Evolutionary conservation across 2,797 vertebrate species (phyloP).

Genomic region (Somateria mollissima): DNA sequence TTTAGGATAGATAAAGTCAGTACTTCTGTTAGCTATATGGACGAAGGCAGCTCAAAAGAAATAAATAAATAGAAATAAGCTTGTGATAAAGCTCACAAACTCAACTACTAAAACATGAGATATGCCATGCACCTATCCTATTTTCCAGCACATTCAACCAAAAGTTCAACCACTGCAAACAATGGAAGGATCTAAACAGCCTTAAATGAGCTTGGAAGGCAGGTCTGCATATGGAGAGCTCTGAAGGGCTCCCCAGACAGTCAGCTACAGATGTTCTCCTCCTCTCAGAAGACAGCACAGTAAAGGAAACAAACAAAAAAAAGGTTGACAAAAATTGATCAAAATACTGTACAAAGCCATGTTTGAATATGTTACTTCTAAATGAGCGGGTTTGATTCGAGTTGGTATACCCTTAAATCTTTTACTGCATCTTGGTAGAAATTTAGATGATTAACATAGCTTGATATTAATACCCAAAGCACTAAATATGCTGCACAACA

Average conservation of each 20-base stretch:
- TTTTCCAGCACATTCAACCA: not conserved
- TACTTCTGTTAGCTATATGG: not conserved
- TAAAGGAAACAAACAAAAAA: rapidly evolving
- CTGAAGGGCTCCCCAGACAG: rapidly evolving
- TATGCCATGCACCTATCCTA: rapidly evolving
- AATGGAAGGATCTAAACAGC: not conserved
- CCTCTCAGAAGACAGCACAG: not conserved
- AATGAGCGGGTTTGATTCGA: not conserved
- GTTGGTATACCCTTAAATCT: not conserved
- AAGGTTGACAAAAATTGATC: not conserved
- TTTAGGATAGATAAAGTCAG: not conserved
- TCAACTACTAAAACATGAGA: not conserved
- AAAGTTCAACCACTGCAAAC: not conserved
- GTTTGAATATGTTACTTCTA: not conserved
- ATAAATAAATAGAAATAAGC: not conserved
- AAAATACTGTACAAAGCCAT: not conserved
- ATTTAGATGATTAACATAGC: not conserved
- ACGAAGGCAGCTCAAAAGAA: not conserved
- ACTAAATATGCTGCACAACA: not conserved
- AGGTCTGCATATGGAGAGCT: rapidly evolving
- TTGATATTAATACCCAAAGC: not conserved
- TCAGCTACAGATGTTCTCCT: not conserved
- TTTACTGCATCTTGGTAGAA: not conserved
- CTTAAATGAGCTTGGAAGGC: not conserved
- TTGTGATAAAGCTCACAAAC: not conserved